Evolutionary conservation across 1,140 invertebrate species (phyloP).

Genomic region (Panagrolaimus sp.): DNA sequence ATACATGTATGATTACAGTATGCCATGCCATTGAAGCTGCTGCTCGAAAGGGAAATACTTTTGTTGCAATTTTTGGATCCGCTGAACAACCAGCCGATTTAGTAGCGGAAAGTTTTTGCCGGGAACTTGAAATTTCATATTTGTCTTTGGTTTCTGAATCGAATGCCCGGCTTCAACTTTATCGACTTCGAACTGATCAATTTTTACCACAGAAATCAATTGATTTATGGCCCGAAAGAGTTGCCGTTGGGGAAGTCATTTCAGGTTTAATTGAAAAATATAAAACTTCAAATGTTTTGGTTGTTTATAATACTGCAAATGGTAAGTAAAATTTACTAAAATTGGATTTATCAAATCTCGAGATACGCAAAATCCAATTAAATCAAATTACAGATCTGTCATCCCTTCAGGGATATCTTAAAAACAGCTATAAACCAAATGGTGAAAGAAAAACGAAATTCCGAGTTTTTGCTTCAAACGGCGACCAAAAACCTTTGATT

Average conservation of each 20-base stretch:
- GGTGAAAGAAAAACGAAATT: slow-evolving; percentile 3
- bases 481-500: background rate
- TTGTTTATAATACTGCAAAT: background rate
- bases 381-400: background rate
- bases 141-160: background rate
- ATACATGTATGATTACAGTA: slow-evolving; percentile 1
- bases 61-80: background rate
- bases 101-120: background rate
- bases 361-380: too few species aligned
- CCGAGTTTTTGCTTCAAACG: background rate
- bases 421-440: background rate
- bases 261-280: slow-evolving; percentile 1
- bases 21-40: slow-evolving; percentile 3
- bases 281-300: slow-evolving; percentile 8
- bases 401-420: background rate
- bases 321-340: background rate
- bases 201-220: background rate
- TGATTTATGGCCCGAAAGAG: slow-evolving; percentile 11
- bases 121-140: background rate
- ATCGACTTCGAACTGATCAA: background rate
- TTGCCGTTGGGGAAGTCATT: background rate
- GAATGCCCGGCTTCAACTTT: background rate
- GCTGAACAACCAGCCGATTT: background rate
- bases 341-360: background rate
- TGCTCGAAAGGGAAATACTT: background rate